A percentile compares a stretch with the other conserved stretches of the same genome.
These are phyloP conservation scores for Heliconius ethilla DNA, from an alignment of 2,888 invertebrate species.

Conservation along the genomic window DNA sequence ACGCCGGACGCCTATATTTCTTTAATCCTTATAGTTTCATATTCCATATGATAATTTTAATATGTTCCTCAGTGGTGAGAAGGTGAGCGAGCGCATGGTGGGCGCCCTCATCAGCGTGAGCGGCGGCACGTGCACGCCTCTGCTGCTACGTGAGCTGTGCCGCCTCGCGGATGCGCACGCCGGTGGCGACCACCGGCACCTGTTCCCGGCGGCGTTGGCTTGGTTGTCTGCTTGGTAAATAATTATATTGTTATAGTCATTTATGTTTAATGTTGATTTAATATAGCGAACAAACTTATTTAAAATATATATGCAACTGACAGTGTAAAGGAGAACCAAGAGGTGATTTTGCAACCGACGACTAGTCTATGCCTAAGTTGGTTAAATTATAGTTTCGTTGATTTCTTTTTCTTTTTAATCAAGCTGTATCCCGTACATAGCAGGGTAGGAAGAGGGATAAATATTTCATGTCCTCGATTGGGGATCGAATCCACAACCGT, in stretches of 20 bases:
- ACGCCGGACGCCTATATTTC: no score
- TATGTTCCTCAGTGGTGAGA: slow-evolving; percentile 48
- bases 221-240: slow-evolving; percentile 89
- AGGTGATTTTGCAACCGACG: no score
- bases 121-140: slow-evolving; percentile 69
- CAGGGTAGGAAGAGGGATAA: no score
- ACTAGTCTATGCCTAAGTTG: no score
- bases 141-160: slow-evolving; percentile 74
- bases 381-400: no score
- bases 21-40: background rate
- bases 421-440: no score
- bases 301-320: background rate
- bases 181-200: slow-evolving; percentile 88
- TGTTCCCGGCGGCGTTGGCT: slow-evolving; percentile 89
- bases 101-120: slow-evolving; percentile 70
- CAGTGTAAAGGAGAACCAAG: no score
- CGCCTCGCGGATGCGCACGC: slow-evolving; percentile 91
- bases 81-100: slow-evolving; percentile 71
- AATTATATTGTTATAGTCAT: background rate
- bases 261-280: background rate
- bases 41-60: background rate
- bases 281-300: background rate
- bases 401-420: no score
- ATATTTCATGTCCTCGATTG: no score
- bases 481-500: no score